phyloP scores from a whole-genome alignment of 1,140 invertebrate genomes.

The Eupeodes corollae region DNA sequence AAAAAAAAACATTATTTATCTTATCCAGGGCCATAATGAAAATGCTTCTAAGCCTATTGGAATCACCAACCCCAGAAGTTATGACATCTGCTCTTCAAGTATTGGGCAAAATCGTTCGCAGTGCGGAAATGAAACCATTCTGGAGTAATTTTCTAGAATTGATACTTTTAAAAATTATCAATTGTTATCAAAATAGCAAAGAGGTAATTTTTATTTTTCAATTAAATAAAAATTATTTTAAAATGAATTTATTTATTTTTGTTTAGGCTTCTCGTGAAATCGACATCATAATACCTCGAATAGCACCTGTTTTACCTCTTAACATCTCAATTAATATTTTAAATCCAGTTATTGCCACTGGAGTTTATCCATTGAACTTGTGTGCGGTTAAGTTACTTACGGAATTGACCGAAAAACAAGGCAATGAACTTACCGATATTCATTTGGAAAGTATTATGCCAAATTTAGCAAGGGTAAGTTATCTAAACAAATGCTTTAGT shows the following conservation, averaged over 20 bases:
- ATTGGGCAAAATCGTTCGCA: slow-evolving; percentile 68
- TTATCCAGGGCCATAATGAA: slow-evolving; percentile 57
- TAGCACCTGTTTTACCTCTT: slow-evolving; percentile 60
- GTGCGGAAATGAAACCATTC: slow-evolving; percentile 56
- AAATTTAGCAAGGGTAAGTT: slow-evolving; percentile 65
- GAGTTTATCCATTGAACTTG: slow-evolving; percentile 73
- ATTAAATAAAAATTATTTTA: background rate
- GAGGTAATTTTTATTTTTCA: slow-evolving; percentile 44
- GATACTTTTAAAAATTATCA: slow-evolving; percentile 73
- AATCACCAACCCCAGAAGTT: slow-evolving; percentile 52
- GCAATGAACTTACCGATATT: slow-evolving; percentile 56
- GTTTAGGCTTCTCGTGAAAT: slow-evolving; percentile 36
- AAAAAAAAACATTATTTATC: background rate
- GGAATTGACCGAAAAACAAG: slow-evolving; percentile 65
- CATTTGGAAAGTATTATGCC: slow-evolving; percentile 72
- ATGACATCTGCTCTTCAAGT: slow-evolving; percentile 63
- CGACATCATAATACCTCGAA: slow-evolving; percentile 49
- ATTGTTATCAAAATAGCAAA: slow-evolving; percentile 67
- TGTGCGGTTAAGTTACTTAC: slow-evolving; percentile 89
- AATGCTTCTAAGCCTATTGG: slow-evolving; percentile 60
- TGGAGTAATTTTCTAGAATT: slow-evolving; percentile 82
- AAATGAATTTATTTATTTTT: background rate
- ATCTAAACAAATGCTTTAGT: background rate
- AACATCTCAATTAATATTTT: slow-evolving; percentile 50
- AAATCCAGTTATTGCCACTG: slow-evolving; percentile 72